phyloP scores from a whole-genome alignment of 2,113 vertebrate genomes.

The Ariopsis seemanni region DNA sequence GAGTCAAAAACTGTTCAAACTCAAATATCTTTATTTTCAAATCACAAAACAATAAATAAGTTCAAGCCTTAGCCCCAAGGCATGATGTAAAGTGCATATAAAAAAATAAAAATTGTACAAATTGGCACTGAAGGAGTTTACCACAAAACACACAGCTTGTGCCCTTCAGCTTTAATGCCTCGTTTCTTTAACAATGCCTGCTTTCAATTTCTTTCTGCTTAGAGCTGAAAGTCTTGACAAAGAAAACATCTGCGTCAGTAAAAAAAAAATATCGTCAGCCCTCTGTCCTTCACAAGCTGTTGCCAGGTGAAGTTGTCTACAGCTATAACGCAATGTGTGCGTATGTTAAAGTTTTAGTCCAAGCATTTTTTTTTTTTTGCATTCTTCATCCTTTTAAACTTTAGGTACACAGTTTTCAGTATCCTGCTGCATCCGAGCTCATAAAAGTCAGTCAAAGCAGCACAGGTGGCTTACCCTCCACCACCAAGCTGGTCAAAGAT shows the following conservation, averaged over 20 bases:
- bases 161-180: conserved; percentile 46
- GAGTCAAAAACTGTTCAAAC: background rate
- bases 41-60: conserved; percentile 67
- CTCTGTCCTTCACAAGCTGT: conserved; percentile 57
- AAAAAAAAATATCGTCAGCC: conserved; percentile 58
- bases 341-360: conserved; percentile 4
- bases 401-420: background rate
- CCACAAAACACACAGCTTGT: conserved; percentile 39
- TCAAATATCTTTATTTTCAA: conserved; percentile 31
- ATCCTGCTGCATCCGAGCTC: conserved; percentile 21
- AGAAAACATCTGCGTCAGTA: conserved; percentile 38
- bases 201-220: conserved; percentile 27
- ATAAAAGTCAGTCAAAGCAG: background rate
- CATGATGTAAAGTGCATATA: conserved; percentile 69
- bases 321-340: conserved; percentile 16
- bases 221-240: conserved; percentile 46
- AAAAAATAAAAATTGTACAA: conserved; percentile 21
- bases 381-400: conserved; percentile 24
- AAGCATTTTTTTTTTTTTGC: background rate
- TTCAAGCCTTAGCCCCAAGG: conserved; percentile 54
- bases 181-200: conserved; percentile 47
- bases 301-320: conserved; percentile 57
- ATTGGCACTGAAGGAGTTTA: conserved; percentile 24
- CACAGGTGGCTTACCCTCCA: conserved; percentile 21
- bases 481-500: conserved; percentile 29